A percentile compares a stretch with the other conserved stretches of the same genome.
phyloP scores from a whole-genome alignment of 2,797 vertebrate species.

The Catamblyrhynchus diadema region DNA sequence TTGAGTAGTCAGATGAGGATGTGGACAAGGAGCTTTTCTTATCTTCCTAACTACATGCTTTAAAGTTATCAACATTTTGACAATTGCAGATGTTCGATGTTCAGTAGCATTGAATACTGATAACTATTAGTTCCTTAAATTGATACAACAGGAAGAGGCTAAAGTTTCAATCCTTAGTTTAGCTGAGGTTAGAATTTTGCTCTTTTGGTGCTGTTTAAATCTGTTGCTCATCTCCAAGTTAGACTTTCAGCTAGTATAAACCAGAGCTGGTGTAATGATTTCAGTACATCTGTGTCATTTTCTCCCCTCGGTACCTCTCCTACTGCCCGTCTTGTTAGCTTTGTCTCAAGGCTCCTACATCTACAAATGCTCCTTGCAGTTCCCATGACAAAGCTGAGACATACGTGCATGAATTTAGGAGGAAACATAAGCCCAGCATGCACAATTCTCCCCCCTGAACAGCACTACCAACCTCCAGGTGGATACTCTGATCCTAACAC shows the following conservation, averaged over 20 bases:
- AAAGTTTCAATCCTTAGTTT: neutral
- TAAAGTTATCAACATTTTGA: neutral
- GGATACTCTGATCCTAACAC: neutral
- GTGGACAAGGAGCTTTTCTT: neutral
- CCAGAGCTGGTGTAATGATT: neutral
- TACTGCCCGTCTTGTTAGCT: neutral
- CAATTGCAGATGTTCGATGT: neutral
- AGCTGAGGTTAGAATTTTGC: neutral
- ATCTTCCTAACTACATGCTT: neutral
- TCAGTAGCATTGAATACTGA: neutral
- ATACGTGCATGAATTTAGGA: neutral
- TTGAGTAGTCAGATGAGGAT: neutral
- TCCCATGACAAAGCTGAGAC: neutral
- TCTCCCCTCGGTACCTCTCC: neutral
- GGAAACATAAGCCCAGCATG: neutral
- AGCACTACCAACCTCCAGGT: neutral
- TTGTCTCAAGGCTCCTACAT: neutral
- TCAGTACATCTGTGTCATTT: neutral
- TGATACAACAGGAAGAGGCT: rapidly evolving
- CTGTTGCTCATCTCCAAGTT: neutral
- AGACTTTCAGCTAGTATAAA: neutral
- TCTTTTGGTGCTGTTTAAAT: neutral
- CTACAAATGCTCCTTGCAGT: neutral
- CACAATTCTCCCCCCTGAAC: neutral
- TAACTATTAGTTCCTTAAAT: neutral